A percentile compares a stretch with the other conserved stretches of the same genome.
Evolutionary conservation across 2,113 vertebrate species (phyloP).

Genomic region (Charadrius vociferus): DNA sequence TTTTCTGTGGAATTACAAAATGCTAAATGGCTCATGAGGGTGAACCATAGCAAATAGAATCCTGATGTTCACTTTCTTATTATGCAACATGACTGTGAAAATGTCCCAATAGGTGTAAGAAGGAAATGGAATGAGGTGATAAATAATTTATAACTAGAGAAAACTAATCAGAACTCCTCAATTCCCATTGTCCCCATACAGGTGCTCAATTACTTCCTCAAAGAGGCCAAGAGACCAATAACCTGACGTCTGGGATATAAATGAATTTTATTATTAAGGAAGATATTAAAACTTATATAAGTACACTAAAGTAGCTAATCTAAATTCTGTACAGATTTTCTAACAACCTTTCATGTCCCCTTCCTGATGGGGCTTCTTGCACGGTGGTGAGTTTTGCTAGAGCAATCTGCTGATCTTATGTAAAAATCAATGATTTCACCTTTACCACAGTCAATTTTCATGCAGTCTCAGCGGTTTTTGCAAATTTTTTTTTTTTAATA

Average conservation of each 20-base stretch:
- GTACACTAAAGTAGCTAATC: constrained; percentile 66
- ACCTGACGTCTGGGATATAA: constrained; percentile 48
- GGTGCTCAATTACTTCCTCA: constrained; percentile 60
- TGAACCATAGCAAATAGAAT: constrained; percentile 53
- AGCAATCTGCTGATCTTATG: background rate
- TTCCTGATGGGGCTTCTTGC: background rate
- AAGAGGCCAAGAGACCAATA: constrained; percentile 64
- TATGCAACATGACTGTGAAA: constrained; percentile 53
- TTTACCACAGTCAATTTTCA: background rate
- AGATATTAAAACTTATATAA: constrained; percentile 70
- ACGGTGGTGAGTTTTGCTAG: background rate
- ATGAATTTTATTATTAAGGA: constrained; percentile 72
- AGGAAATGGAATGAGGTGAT: constrained; percentile 61
- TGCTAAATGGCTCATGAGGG: constrained; percentile 52
- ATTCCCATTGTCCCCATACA: constrained; percentile 63
- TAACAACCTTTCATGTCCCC: constrained; percentile 35
- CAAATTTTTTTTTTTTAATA: background rate
- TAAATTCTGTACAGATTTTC: constrained; percentile 61
- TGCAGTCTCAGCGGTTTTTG: background rate
- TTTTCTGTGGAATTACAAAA: constrained; percentile 57
- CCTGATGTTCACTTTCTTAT: constrained; percentile 52
- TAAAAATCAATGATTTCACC: constrained; percentile 19
- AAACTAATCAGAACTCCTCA: constrained; percentile 67
- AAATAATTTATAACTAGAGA: constrained; percentile 72
- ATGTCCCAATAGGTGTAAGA: constrained; percentile 41